Percentiles rank a stretch among this genome's conserved stretches.
Conservation (phyloP, 2,113 vertebrate species). For the Leucoraja erinaceus region DNA sequence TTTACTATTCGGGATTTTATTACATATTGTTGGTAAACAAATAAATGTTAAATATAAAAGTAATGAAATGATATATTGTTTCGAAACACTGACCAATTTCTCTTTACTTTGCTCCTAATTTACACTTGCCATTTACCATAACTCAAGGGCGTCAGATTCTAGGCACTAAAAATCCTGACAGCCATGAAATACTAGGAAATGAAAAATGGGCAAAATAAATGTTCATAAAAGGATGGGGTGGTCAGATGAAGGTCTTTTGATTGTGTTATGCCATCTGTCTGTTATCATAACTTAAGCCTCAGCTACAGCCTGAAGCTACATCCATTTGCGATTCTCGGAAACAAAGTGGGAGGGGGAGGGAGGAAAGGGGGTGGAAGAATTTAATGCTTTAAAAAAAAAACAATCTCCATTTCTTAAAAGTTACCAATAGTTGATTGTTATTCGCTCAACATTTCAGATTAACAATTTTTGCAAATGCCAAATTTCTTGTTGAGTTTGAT, state of each 20-base stretch:
- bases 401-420: background rate
- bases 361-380: background rate
- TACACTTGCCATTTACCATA: background rate
- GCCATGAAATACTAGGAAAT: slow-evolving; percentile 12
- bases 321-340: background rate
- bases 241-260: background rate
- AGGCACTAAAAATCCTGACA: background rate
- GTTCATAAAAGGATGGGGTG: slow-evolving; percentile 29
- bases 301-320: slow-evolving; percentile 24
- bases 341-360: background rate
- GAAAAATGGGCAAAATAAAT: slow-evolving; percentile 32
- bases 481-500: background rate
- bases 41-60: background rate
- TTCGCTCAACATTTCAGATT: background rate
- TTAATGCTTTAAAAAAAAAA: slow-evolving; percentile 27
- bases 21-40: background rate
- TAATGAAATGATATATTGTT: background rate
- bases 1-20: background rate
- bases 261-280: slow-evolving; percentile 24
- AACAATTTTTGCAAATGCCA: background rate
- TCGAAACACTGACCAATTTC: background rate
- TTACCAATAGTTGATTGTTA: background rate
- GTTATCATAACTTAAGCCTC: slow-evolving; percentile 2
- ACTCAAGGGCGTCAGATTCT: background rate
- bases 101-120: background rate